Base-by-base conservation (phyloP, 2,888 invertebrate genomes). In the Teleogryllus oceanicus region DNA sequence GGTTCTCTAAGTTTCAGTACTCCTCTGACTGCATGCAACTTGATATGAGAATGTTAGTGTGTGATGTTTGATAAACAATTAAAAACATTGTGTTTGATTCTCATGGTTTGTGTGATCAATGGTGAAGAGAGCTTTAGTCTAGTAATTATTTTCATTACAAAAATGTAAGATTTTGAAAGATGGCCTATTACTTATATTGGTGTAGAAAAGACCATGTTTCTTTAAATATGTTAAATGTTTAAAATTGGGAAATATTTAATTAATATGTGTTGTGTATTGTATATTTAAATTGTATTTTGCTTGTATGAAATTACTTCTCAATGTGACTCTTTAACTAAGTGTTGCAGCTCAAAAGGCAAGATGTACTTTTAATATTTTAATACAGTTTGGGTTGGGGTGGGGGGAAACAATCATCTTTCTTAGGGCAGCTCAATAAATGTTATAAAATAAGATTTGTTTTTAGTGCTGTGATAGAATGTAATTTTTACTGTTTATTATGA, bases 381-480 rank as follows among this genome's bases (percentile, higher is more conserved):
- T 82, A 82, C 82, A 80, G 78, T 82, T 79, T 62, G 62, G 62
- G 62, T 62, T 62, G 13, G 62, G 62, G 62, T 62, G 62, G 62
- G 62, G n/a, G 16, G 62, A 49, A 78, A 78, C 50, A 74, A 75
- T 74, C 49, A 74, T 75, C 75, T 20, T 75, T 62, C 49, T 77
- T 77, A 78, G 79, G 74, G 20, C 77, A 79, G 79, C 79, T 79
- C 81, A 81, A 82, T 80, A 78, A 76, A 77, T 81, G 78, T 80
- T 80, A 80, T 78, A 78, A 78, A 79, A 80, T 80, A 76, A 81
- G 78, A 79, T 78, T 81, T 80, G 77, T 82, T 82, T 37, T 81
- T 82, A 81, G 81, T 79, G 82, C 82, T 82, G 82, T 82, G 82
- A 82, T 82, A 82, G 82, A 82, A 75, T 82, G 62, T 62, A 82